phyloP scores from a whole-genome alignment of 1,140 invertebrate species.

The Melitaea cinxia region DNA sequence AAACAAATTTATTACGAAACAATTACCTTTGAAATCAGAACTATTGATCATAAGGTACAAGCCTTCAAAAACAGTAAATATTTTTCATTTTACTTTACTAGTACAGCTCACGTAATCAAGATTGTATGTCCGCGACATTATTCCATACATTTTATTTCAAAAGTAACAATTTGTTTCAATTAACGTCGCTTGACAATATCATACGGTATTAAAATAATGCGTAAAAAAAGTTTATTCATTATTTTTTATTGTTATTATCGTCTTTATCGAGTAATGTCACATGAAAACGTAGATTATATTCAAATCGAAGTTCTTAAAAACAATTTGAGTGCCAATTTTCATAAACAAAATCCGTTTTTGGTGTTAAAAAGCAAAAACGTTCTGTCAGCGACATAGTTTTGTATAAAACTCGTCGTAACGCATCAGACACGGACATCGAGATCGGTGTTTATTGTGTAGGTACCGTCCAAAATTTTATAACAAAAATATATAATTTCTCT shows the following conservation, averaged over 20 bases:
- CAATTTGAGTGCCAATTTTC: neutral
- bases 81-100: too few relatives aligned
- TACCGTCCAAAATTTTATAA: neutral
- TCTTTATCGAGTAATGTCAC: neutral
- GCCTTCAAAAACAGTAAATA: too few relatives aligned
- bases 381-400: neutral
- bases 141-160: too few relatives aligned
- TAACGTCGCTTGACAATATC: neutral
- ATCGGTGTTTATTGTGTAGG: neutral
- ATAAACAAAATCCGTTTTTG: neutral
- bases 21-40: too few relatives aligned
- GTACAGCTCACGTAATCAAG: too few relatives aligned
- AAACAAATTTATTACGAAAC: neutral
- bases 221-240: neutral
- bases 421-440: neutral
- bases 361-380: neutral
- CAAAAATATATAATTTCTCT: neutral
- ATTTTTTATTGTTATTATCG: neutral
- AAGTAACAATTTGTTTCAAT: slow-evolving; percentile 4
- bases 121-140: too few relatives aligned
- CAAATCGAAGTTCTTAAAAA: neutral
- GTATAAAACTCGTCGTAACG: slow-evolving; percentile 4
- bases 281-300: slow-evolving; percentile 11
- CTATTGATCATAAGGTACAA: too few relatives aligned
- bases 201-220: neutral